Base-by-base conservation (phyloP, 2,797 vertebrate species). In the Sebastes alutus region DNA sequence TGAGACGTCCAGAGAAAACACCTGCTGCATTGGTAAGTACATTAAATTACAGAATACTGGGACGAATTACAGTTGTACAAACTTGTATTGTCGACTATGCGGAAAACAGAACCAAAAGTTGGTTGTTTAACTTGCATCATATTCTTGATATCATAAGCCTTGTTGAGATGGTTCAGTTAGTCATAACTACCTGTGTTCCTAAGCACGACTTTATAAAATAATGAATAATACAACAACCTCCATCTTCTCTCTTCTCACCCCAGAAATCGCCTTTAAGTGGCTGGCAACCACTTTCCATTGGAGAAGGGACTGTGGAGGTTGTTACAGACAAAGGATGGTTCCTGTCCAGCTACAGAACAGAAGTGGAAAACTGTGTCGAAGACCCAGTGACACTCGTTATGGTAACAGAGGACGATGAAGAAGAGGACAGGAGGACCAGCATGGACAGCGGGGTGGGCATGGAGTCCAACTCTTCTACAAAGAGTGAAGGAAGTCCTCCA, bases 271-370 rank as follows among this genome's bases (percentile, higher is more conserved):
- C 87, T 16, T 49, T 46, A 3, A 92, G 69, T 29, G 81, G 65
- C 55, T 96, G 96, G 96, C 80, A 22, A 33, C 96, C 96, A 7
- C 90, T 96, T 11, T 82, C 27, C 5, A 42, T 95, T 5, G 71
- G 66, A 66, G 87, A 92, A 18, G 91, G 76, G 4, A n/a, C 69
- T 0, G 78, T 96, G 27, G 95, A 96, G 78, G 88, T 89, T 1
- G 93, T 96, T 56, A 95, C 91, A 52, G 93, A 96, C 87, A 95
- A 92, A 70, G 95, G 94, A 68, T 96, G 96, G 95, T 85, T 95
- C 52, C 77, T 96, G 23, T 89, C 74, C 35, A 63, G 63, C 27
- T 12, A 62, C 56, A 88, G 27, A 75, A 42, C 33, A 4, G 46
- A 87, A 23, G 58, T 2, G 20, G 87, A 85, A 61, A 71, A 14